These are phyloP conservation scores for Rotaria sp. DNA, from an alignment of 2,888 invertebrate species.

Conservation along the genomic window DNA sequence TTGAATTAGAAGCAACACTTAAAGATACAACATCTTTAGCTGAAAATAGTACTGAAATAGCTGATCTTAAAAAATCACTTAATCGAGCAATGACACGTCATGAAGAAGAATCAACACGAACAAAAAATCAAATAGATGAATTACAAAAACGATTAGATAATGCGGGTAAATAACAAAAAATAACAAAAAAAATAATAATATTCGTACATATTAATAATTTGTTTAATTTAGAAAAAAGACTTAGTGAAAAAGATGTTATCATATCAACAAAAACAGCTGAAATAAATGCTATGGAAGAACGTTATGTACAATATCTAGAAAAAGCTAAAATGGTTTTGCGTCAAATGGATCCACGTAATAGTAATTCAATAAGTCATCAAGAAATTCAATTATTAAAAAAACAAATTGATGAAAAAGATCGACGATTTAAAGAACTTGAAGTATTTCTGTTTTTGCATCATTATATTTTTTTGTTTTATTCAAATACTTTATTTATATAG, in stretches of 20 bases:
- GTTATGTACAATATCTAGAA: conserved; percentile 78
- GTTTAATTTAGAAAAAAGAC: background rate
- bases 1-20: conserved; percentile 71
- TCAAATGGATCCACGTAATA: conserved; percentile 43
- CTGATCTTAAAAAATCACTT: conserved; percentile 43
- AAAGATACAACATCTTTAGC: conserved; percentile 59
- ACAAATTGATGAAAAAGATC: conserved; percentile 61
- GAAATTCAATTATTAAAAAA: conserved; percentile 58
- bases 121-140: conserved; percentile 20
- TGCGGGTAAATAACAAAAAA: background rate
- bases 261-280: conserved; percentile 66
- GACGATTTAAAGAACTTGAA: conserved; percentile 56
- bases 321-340: conserved; percentile 68
- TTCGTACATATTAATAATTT: too few species aligned
- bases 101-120: conserved; percentile 40
- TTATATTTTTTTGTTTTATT: background rate
- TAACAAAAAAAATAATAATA: too few species aligned
- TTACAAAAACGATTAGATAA: conserved; percentile 16
- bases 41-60: conserved; percentile 46
- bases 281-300: conserved; percentile 69
- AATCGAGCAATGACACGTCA: conserved; percentile 28
- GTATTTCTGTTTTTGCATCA: conserved; percentile 42
- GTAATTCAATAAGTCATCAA: conserved; percentile 54
- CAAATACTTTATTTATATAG: conserved; percentile 47
- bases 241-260: conserved; percentile 19